Base-by-base conservation (phyloP, 2,888 invertebrate genomes). In the Zeuzera pyrina region DNA sequence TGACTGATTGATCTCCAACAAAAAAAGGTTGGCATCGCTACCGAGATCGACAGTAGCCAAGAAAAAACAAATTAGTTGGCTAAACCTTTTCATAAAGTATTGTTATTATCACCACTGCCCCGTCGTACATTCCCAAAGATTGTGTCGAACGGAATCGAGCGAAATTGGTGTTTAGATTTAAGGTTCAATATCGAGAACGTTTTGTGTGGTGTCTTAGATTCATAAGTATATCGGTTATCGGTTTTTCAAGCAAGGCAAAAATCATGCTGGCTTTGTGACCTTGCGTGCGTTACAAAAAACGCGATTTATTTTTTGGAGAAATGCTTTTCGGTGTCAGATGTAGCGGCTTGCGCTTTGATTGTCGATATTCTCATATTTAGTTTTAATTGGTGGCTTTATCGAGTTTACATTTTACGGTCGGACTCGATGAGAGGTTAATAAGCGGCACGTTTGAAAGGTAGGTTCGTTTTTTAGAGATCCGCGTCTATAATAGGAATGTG, bases 311-410 rank as follows among this genome's bases (percentile, higher is more conserved):
- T 77, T 77, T 54, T 68, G 63, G 64, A 62, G 69, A 74, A 77
- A 74, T 66, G 66, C 61, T 74, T 49, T 60, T 71, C 70, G 73
- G 78, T 78, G 78, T 81, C 74, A 78, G 78, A 76, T 77, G 65
- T 74, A 78, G 81, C 81, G 81, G 83, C 78, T 66, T 58, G 60
- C 61, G 73, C 81, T 81, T 81, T 83, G 83, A 83, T 76, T 81
- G 76, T 73, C 65, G 70, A 78, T 63, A 72, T 78, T 81, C 81
- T 83, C 83, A 79, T 83, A 76, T 83, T 81, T 79, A 81, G 81
- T 81, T 83, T 83, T 83, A 83, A 83, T 83, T 83, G 83, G 83
- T 83, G 79, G 78, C 79, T 79, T 83, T 81, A 83, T 81, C 81
- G 79, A 79, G 81, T 83, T 83, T 83, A 83, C 81, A 78, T 81